These are phyloP conservation scores for Idaea dimidiata DNA, from an alignment of 2,888 invertebrate species.

Conservation along the genomic window DNA sequence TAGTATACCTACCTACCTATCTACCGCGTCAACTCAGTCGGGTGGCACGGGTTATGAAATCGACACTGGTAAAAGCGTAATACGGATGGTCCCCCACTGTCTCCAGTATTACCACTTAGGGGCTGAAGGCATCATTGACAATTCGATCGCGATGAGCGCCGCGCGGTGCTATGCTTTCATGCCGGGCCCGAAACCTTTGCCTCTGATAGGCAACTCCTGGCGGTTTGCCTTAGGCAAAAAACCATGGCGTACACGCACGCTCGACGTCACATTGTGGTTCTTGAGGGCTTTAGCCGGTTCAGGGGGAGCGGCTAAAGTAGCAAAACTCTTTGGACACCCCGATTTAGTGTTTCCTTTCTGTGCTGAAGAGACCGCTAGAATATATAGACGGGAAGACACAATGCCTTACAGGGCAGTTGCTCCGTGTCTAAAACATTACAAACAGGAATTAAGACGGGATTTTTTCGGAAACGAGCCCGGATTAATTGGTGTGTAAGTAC, in stretches of 20 bases:
- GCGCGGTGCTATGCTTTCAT: constrained; percentile 82
- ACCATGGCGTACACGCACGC: constrained; percentile 77
- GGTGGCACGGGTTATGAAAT: constrained; percentile 59
- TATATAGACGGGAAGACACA: constrained; percentile 85
- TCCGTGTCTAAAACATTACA: constrained; percentile 87
- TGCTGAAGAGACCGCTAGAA: constrained; percentile 86
- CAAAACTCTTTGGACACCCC: constrained; percentile 87
- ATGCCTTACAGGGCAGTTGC: constrained; percentile 87
- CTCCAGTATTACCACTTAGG: constrained; percentile 40
- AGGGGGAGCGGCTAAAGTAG: constrained; percentile 82
- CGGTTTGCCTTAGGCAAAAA: constrained; percentile 83
- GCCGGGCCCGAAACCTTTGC: constrained; percentile 88
- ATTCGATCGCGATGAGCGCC: constrained; percentile 59
- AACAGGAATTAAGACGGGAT: constrained; percentile 83
- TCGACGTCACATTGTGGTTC: constrained; percentile 75
- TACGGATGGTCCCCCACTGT: constrained; percentile 59
- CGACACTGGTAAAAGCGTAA: constrained; percentile 61
- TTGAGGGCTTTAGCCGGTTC: constrained; percentile 68
- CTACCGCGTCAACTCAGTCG: constrained; percentile 45
- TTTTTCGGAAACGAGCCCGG: constrained; percentile 87
- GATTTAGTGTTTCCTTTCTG: constrained; percentile 87
- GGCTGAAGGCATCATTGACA: constrained; percentile 59
- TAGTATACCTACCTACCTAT: no score
- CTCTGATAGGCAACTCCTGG: constrained; percentile 90
- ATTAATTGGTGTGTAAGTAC: constrained; percentile 87